Conservation (phyloP, 30 jellyfish, hydroid and myxozoan genomes). For the Turritopsis rubra region DNA sequence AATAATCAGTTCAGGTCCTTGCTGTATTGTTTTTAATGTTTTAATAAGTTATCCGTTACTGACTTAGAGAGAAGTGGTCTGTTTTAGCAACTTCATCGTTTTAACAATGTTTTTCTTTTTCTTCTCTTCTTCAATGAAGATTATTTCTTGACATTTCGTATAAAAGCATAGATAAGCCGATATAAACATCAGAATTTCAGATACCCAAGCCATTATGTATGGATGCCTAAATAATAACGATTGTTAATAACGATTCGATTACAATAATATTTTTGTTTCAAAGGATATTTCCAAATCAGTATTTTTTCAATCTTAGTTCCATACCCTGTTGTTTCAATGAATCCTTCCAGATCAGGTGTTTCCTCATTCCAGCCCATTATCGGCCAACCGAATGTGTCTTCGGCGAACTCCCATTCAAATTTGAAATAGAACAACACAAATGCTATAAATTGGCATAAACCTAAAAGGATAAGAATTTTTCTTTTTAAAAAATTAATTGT, state of each 20-base stretch:
- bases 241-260: no score
- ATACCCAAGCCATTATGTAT: conserved; percentile 14
- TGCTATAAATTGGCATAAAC: not conserved
- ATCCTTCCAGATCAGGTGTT: conserved; percentile 17
- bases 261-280: not conserved
- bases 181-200: conserved; percentile 9
- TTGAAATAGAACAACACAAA: conserved; percentile 5
- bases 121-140: not conserved
- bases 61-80: not conserved
- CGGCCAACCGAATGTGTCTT: conserved; percentile 5
- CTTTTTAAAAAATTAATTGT: no score
- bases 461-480: no score
- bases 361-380: conserved; percentile 27
- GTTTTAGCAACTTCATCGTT: not conserved
- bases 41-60: not conserved
- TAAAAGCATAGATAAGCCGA: not conserved
- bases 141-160: conserved; percentile 9
- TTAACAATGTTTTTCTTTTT: not conserved
- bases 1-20: not conserved
- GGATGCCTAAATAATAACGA: conserved; percentile 1
- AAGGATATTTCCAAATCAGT: not conserved
- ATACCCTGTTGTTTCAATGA: conserved; percentile 6
- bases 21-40: no score
- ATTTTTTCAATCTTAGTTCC: not conserved
- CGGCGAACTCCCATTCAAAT: conserved; percentile 8